Evolutionary conservation across 2,888 invertebrate genomes (phyloP).

Genomic region (Crematogaster levior): DNA sequence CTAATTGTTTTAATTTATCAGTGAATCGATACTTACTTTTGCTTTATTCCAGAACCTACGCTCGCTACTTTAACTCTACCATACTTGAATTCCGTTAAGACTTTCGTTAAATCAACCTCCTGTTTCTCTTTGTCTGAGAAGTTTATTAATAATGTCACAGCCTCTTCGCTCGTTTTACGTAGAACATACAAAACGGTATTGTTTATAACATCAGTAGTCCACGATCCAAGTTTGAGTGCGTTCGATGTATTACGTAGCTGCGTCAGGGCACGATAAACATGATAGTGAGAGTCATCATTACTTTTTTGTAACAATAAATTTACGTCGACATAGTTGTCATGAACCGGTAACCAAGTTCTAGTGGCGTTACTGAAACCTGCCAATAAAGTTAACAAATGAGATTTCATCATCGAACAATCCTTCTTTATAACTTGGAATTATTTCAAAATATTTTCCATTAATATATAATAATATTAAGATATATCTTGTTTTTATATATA

Average conservation of each 20-base stretch:
- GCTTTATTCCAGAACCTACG: not conserved
- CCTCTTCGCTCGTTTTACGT: constrained; percentile 55
- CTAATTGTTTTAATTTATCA: not conserved
- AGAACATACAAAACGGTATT: constrained; percentile 76
- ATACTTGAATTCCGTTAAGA: accelerated
- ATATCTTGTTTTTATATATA: not conserved
- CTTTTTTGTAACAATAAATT: constrained; percentile 88
- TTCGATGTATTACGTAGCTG: constrained; percentile 86
- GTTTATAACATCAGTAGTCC: constrained; percentile 87
- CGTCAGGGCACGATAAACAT: constrained; percentile 88
- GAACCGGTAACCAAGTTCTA: constrained; percentile 90
- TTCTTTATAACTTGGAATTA: not conserved
- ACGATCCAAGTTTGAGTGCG: constrained; percentile 86
- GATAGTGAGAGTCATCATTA: constrained; percentile 87
- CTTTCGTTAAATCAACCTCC: not conserved
- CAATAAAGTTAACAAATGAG: not conserved
- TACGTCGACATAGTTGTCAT: constrained; percentile 87
- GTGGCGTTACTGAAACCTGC: constrained; percentile 82
- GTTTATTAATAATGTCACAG: constrained; percentile 76
- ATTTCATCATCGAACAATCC: not conserved
- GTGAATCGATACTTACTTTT: constrained; percentile 39
- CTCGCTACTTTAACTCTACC: not conserved
- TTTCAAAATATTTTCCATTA: not conserved
- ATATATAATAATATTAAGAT: not conserved
- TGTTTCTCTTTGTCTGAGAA: constrained; percentile 73